phyloP scores from a whole-genome alignment of 2,797 vertebrate genomes.

The Erethizon dorsatum region DNA sequence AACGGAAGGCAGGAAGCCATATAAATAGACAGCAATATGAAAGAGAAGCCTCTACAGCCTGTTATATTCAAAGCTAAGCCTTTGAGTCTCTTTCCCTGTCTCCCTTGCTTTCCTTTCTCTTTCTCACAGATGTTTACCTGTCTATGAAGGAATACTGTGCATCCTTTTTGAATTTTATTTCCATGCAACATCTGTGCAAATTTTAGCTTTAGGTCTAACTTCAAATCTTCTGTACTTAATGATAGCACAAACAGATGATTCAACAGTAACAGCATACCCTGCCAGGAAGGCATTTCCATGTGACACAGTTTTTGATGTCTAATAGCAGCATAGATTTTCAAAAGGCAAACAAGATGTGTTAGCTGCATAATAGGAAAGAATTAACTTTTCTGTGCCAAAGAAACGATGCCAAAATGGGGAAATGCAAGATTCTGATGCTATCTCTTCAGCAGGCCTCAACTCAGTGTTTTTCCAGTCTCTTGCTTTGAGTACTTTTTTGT shows the following conservation, averaged over 20 bases:
- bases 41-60: conserved; percentile 59
- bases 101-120: conserved; percentile 10
- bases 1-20: conserved; percentile 26
- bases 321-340: conserved; percentile 76
- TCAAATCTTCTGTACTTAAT: conserved; percentile 77
- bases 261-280: not conserved
- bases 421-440: not conserved
- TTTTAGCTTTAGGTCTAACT: conserved; percentile 78
- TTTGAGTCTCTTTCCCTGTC: conserved; percentile 21
- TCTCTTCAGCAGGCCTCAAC: not conserved
- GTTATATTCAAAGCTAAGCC: conserved; percentile 65
- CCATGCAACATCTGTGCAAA: conserved; percentile 72
- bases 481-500: not conserved
- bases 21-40: conserved; percentile 63
- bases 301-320: conserved; percentile 76
- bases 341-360: conserved; percentile 57
- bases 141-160: conserved; percentile 40
- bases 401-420: conserved; percentile 14
- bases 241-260: conserved; percentile 71
- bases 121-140: conserved; percentile 82
- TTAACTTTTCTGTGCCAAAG: not conserved
- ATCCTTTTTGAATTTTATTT: conserved; percentile 75
- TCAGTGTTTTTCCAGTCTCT: not conserved
- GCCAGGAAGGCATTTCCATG: conserved; percentile 70
- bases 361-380: conserved; percentile 33